A percentile compares a stretch with the other conserved stretches of the same genome.
Conservation (phyloP, 2,888 invertebrate species). For the Chaitophorus viminalis region DNA sequence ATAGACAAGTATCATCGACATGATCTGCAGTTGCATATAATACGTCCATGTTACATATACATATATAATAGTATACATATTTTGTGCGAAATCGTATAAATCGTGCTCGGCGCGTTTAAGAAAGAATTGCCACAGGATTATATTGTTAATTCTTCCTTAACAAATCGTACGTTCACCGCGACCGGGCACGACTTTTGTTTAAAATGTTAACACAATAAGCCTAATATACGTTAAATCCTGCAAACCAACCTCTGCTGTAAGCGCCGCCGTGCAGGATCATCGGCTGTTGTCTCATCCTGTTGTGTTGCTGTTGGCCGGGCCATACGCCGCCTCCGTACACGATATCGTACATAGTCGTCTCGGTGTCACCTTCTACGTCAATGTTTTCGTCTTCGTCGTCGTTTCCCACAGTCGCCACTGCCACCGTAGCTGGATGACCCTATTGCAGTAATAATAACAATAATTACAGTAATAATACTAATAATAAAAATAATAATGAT, state of each 20-base stretch:
- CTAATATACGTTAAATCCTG: not conserved
- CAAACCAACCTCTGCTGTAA: slow-evolving; percentile 45
- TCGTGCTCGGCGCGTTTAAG: not conserved
- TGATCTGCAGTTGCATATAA: too few relatives aligned
- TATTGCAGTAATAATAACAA: not conserved
- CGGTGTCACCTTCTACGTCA: slow-evolving; percentile 78
- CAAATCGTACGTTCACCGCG: not conserved
- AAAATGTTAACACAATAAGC: not conserved
- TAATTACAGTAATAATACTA: too few relatives aligned
- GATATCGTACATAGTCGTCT: slow-evolving; percentile 73
- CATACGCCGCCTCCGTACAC: slow-evolving; percentile 82
- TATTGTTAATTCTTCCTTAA: slow-evolving; percentile 43
- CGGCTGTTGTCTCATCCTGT: slow-evolving; percentile 69
- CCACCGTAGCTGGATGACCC: slow-evolving; percentile 28
- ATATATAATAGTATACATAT: too few relatives aligned
- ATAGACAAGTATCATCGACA: too few relatives aligned
- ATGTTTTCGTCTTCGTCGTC: slow-evolving; percentile 82
- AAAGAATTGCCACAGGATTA: slow-evolving; percentile 40
- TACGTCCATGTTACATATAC: too few relatives aligned
- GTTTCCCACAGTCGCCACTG: slow-evolving; percentile 55
- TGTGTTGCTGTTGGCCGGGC: slow-evolving; percentile 78
- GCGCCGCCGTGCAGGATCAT: slow-evolving; percentile 39
- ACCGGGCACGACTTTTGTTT: too few relatives aligned
- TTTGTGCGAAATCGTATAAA: too few relatives aligned
- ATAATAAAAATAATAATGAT: too few relatives aligned